phyloP scores from a whole-genome alignment of 2,113 vertebrate species.

The Riparia riparia region DNA sequence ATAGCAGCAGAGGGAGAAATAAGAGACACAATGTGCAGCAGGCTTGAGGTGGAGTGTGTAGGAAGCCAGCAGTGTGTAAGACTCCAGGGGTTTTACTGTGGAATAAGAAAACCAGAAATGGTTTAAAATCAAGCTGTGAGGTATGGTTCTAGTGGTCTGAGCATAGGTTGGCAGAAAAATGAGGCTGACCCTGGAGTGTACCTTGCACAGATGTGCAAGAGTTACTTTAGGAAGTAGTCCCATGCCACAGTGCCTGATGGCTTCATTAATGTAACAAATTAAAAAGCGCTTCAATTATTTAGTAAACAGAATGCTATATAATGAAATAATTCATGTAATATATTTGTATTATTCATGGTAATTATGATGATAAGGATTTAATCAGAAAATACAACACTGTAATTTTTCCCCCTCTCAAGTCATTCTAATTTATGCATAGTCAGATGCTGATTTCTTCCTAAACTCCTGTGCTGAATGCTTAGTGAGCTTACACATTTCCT shows the following conservation, averaged over 20 bases:
- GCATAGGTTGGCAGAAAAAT: neutral
- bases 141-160: neutral
- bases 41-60: neutral
- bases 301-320: neutral
- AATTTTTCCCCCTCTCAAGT: neutral
- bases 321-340: neutral
- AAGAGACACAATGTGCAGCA: neutral
- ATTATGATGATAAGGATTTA: neutral
- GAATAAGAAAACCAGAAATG: neutral
- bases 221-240: neutral
- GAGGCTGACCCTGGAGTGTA: neutral
- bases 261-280: neutral
- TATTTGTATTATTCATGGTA: neutral
- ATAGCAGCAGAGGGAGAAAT: neutral
- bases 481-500: neutral
- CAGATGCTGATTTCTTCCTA: neutral
- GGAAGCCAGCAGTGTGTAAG: neutral
- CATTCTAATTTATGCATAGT: neutral
- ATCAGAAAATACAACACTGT: neutral
- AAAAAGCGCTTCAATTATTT: neutral
- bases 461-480: neutral
- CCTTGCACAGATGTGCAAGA: neutral
- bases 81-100: neutral
- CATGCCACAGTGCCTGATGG: neutral
- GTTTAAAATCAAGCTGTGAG: neutral